Percentiles rank a stretch among this genome's conserved stretches.
phyloP scores from a whole-genome alignment of 2,888 invertebrate species.

The Dimorphilus gyrociliatus region DNA sequence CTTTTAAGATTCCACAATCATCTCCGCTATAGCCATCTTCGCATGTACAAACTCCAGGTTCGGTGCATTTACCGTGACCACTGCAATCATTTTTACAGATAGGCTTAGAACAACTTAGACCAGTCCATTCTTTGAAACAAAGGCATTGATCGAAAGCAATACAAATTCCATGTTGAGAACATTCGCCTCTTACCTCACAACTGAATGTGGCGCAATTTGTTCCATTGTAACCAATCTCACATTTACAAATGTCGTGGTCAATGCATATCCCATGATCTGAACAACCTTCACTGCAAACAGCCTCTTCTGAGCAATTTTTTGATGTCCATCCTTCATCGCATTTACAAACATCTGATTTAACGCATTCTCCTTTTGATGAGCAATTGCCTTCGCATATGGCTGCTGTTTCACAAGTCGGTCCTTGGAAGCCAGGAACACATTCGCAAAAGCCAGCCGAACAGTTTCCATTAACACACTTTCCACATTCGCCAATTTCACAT shows the following conservation, averaged over 20 bases:
- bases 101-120: not conserved
- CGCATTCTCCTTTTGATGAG: no score
- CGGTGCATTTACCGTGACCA: not conserved
- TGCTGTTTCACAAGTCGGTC: no score
- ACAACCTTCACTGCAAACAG: no score
- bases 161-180: conserved; percentile 1
- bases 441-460: no score
- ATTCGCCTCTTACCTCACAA: not conserved
- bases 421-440: no score
- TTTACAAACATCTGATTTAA: no score
- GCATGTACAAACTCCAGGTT: conserved; percentile 1
- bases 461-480: no score
- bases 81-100: not conserved
- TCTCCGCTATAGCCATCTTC: not conserved
- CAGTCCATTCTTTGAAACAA: not conserved
- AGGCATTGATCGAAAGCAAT: conserved; percentile 2
- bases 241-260: conserved; percentile 2
- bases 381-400: no score
- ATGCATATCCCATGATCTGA: conserved; percentile 1
- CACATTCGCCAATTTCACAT: no score
- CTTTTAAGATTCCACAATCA: conserved; percentile 1
- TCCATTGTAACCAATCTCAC: conserved; percentile 1
- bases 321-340: no score
- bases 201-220: not conserved
- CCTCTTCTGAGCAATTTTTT: no score